Base-by-base conservation (phyloP, 2,113 vertebrate genomes). In the Pontoporia blainvillei region DNA sequence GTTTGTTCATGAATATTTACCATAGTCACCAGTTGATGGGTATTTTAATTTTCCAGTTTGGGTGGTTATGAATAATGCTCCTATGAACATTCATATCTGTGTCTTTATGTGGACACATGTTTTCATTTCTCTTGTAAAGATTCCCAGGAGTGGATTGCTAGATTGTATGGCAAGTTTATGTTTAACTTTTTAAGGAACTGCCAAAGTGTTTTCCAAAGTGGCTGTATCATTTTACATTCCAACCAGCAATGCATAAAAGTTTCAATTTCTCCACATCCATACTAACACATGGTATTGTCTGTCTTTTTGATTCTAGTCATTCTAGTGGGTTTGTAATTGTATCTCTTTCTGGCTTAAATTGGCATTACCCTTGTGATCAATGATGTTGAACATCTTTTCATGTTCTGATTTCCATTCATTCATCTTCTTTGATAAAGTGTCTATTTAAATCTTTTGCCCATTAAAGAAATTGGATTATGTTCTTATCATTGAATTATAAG, bases 101-200 rank as follows among this genome's bases (percentile, higher is more conserved):
- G 14, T 41, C 67, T 83, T 86, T 86, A 75, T 69, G 21, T 44
- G 36, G 39, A 69, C 23, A 13, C 27, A 52, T 71, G 25, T 71
- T 90, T 94, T 90, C 57, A 7, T 85, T 89, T 94, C 72, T 93
- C 61, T 90, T 71, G 9, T 78, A 57, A 95, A 87, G 59, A 79
- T 59, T 90, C 64, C 54, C 59, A 81, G 44, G 57, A 73, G 34
- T 44, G n/a, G 52, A 57, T 82, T 88, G 6, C n/a, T 84, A 49
- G 25, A 49, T 88, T 39, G n/a, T 41, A 54, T 17, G 44, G 72
- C 72, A 52, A 62, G 39, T 90, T 93, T 90, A 86, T 91, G 49
- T 76, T 91, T 46, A 79, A 52, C 52, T 90, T 95, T 87, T 88
- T 71, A 86, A 86, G 73, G 46, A 94, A 96, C 29, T 73, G 49